Evolutionary conservation across 2,797 vertebrate species (phyloP), one percentile per base, ranked within the genome.

Genomic region (Poecile montanus): DNA sequence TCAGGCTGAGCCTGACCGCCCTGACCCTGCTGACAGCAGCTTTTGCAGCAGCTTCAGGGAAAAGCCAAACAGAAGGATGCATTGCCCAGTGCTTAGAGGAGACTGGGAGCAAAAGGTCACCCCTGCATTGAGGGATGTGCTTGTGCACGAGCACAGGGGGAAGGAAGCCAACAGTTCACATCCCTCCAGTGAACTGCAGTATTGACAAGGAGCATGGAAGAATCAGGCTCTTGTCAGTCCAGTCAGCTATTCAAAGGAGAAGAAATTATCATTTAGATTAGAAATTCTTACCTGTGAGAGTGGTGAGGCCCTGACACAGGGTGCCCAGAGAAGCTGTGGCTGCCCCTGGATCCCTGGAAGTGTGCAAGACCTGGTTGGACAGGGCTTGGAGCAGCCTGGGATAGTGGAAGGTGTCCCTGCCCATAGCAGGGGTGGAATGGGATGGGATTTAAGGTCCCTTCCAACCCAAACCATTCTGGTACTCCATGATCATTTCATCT

Each of bases 11-110:
- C 89, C 80, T 91, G 84, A 79, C 74, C 10, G 4, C 53, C 45
- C 90, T 79, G 85, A 96, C 85, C 82, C 80, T 95, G 85, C 95
- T 94, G 92, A 94, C 80, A 81, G 85, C 5, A 88, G 91, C 51
- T 79, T 84, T 73, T 91, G 66, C 74, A 81, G 68, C 70, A 91
- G 92, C 87, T 95, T 80, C 76, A 62, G 76, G 73, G 79, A 62
- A 60, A 58, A 94, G 88, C 77, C 47, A 53, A 79, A 65, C 53
- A 61, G 73, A 57, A 50, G 54, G 71, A 88, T 58, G 48, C 14
- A 5, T 5, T 72, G 22, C 60, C n/a, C 56, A 18, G 44, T 11
- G 56, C 62, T 47, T 34, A n/a, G 72, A 90, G 70, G 61, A 87
- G 68, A 54, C 57, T 15, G 10, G 63, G 34, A 86, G 66, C 73